Evolutionary conservation across 2,797 vertebrate species (phyloP), one percentile per base, ranked within the genome.

Genomic region (Heteromormyrus szaboi): DNA sequence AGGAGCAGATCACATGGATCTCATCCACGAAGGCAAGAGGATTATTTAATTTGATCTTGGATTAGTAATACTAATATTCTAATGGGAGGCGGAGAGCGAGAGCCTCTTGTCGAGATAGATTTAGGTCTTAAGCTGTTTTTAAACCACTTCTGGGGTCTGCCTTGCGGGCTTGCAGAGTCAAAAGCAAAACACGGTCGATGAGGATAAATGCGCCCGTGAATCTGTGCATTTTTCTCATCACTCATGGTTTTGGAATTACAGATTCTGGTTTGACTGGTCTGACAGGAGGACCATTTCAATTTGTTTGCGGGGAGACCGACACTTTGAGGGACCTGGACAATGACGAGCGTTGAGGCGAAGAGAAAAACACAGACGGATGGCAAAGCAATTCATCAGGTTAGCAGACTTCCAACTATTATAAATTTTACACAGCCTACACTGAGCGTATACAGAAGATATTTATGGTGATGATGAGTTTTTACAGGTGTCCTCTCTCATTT

Each of bases 31-130:
- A 89, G 48, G 83, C 81, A 25, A 44, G 83, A 91, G 95, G 95
- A 96, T 96, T 96, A 96, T 93, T 94, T 95, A n/a, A 87, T 44
- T 95, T 95, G 92, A 96, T 96, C 94, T 93, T 91, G 95, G 95
- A 96, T 96, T 95, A 96, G 91, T 91, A 89, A 95, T 94, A 91
- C 90, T 90, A 85, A 94, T 93, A 93, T 94, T 93, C 91, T 92
- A 90, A 93, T 90, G 44, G 29, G 85, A 48, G 37, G 89, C 90
- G 91, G 79, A 86, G 90, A 86, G 17, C 88, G 87, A 87, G 87
- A 91, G 17, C 90, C 92, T 89, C 93, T 95, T 95, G 95, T 94
- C 92, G 92, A 85, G 90, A 90, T 56, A 90, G 92, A 92, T 95
- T 95, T 93, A 94, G 90, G 88, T 93, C 89, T 93, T 93, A 93